Evolutionary conservation across 30 jellyfish, hydroid and myxozoan genomes (phyloP).

Genomic region (Chrysaora quinquecirrha): DNA sequence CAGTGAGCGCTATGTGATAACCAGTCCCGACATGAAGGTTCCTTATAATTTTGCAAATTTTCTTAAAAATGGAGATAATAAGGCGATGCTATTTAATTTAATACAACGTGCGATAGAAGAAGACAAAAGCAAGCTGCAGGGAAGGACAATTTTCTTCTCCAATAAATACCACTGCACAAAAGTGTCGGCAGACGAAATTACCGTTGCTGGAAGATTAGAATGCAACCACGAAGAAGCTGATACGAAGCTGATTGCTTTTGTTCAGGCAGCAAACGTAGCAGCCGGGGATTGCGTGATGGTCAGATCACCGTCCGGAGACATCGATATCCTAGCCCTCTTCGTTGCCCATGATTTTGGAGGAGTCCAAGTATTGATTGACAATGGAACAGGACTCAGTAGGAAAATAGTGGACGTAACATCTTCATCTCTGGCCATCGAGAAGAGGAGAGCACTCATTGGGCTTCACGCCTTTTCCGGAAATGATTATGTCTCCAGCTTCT

Average conservation of each 20-base stretch:
- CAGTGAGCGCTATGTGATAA: slow-evolving; percentile 22
- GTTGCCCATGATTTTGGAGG: slow-evolving; percentile 17
- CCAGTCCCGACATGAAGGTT: slow-evolving; percentile 6
- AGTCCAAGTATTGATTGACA: slow-evolving; percentile 20
- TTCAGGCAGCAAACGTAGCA: slow-evolving; percentile 7
- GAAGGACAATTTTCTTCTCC: slow-evolving; percentile 3
- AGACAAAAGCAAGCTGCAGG: slow-evolving; percentile 17
- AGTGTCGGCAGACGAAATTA: slow-evolving; percentile 6
- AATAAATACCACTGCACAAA: background rate
- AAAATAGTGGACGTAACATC: slow-evolving; percentile 24
- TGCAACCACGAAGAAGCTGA: slow-evolving; percentile 50
- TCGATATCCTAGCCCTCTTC: slow-evolving; percentile 19
- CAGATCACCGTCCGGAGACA: slow-evolving; percentile 39
- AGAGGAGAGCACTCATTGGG: slow-evolving; percentile 20
- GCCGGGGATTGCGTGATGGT: slow-evolving; percentile 20
- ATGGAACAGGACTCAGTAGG: slow-evolving; percentile 41
- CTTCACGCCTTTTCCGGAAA: slow-evolving; percentile 44
- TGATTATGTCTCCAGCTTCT: slow-evolving; percentile 37
- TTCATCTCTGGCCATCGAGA: slow-evolving; percentile 22
- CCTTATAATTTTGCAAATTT: slow-evolving; percentile 24
- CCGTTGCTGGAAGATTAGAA: slow-evolving; percentile 13
- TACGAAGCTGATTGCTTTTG: slow-evolving; percentile 8
- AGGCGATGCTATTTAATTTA: slow-evolving; percentile 26
- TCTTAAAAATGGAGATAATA: slow-evolving; percentile 39
- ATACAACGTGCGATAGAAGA: background rate